Conservation (phyloP, 1,140 invertebrate species). For the Drosophila aff. region DNA sequence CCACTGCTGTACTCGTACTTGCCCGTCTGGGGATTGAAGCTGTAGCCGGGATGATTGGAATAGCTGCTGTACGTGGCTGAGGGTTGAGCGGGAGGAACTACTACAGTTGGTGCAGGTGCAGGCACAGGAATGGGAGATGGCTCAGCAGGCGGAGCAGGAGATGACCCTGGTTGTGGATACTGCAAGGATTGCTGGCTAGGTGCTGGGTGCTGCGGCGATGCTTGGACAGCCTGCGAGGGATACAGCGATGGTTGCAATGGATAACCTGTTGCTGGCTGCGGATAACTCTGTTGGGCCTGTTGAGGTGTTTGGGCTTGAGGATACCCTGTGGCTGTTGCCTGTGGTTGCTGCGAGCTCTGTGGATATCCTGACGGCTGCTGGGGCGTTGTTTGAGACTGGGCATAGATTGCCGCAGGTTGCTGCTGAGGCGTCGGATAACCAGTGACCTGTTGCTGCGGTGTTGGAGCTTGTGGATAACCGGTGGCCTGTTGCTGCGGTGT, state of each 20-base stretch:
- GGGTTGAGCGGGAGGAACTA: not conserved
- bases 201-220: not conserved
- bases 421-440: constrained; percentile 34
- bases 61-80: constrained; percentile 59
- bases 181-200: not conserved
- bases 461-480: not conserved
- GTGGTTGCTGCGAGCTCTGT: constrained; percentile 1
- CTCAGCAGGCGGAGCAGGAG: not conserved
- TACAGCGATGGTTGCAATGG: constrained; percentile 34
- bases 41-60: constrained; percentile 82
- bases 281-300: constrained; percentile 6
- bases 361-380: constrained; percentile 28
- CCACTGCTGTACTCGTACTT: constrained; percentile 79
- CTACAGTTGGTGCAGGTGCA: not conserved
- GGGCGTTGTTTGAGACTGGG: constrained; percentile 13
- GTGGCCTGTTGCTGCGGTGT: constrained; percentile 19
- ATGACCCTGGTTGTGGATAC: constrained; percentile 20
- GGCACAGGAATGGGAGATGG: not conserved
- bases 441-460: constrained; percentile 14
- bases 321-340: constrained; percentile 13
- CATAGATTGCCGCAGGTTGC: not conserved
- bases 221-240: constrained; percentile 40
- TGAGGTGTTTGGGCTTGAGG: not conserved
- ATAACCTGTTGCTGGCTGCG: constrained; percentile 16
- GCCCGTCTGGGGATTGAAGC: constrained; percentile 79